Evolutionary conservation across 2,113 vertebrate species (phyloP).

Genomic region (Lichenostomus cassidix): DNA sequence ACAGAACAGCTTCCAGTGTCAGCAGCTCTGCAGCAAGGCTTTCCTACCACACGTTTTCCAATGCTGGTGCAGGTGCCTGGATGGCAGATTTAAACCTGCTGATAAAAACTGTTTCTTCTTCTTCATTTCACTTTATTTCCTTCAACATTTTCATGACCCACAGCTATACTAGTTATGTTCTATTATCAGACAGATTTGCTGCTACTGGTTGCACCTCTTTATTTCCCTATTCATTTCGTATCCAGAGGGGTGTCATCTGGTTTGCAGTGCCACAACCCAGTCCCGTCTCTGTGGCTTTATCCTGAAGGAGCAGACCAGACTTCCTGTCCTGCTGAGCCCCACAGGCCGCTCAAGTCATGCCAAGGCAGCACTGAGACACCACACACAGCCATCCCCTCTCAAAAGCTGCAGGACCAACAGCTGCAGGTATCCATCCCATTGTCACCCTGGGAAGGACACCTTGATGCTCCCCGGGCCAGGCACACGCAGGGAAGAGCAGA

Average conservation of each 20-base stretch:
- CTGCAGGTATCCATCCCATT: background rate
- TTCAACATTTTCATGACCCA: background rate
- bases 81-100: background rate
- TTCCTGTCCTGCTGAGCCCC: background rate
- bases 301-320: background rate
- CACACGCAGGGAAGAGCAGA: rapidly evolving
- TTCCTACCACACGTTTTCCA: background rate
- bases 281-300: background rate
- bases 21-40: background rate
- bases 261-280: background rate
- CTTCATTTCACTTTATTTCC: background rate
- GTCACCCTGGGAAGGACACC: background rate
- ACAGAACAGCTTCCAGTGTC: background rate
- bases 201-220: background rate
- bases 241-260: background rate
- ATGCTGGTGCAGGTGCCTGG: rapidly evolving
- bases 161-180: background rate
- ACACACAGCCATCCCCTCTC: background rate
- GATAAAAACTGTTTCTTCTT: background rate
- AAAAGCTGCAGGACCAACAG: background rate
- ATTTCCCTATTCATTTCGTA: background rate
- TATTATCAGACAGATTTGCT: background rate
- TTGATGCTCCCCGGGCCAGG: background rate
- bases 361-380: background rate
- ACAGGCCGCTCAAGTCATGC: rapidly evolving